Conservation (phyloP, 2,888 invertebrate genomes). For the Ellobium chinense region DNA sequence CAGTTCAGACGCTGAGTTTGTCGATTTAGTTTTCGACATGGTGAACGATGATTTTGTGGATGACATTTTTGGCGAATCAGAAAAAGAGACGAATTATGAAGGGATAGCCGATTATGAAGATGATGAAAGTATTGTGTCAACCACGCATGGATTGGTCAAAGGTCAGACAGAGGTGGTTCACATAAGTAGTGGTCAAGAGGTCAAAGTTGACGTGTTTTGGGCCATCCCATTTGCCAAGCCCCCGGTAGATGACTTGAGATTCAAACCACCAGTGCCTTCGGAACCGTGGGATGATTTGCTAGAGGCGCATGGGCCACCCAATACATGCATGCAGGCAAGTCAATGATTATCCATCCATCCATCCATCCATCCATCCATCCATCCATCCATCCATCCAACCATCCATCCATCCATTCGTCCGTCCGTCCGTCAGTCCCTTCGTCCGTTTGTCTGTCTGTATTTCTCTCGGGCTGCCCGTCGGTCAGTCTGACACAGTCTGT, state of each 20-base stretch:
- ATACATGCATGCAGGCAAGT: background rate
- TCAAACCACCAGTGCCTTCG: background rate
- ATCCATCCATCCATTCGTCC: no score
- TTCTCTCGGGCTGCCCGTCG: background rate
- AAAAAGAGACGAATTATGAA: no score
- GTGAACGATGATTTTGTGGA: no score
- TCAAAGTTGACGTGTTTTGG: slow-evolving; percentile 24
- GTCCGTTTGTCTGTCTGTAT: background rate
- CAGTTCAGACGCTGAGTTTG: no score
- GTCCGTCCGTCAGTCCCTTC: no score
- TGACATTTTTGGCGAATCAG: no score
- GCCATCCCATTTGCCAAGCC: slow-evolving; percentile 20
- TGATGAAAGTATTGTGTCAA: background rate
- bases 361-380: no score
- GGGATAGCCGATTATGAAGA: no score
- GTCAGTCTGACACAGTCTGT: no score
- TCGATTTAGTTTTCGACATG: no score
- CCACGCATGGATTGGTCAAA: slow-evolving; percentile 9
- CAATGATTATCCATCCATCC: no score
- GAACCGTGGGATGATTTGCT: slow-evolving; percentile 12
- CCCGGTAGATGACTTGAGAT: slow-evolving; percentile 11
- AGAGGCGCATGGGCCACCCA: slow-evolving; percentile 6
- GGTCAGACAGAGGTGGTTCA: background rate
- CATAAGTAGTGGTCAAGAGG: background rate
- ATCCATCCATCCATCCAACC: no score